Conservation (phyloP, 2,113 vertebrate species). For the Anser cygnoides region DNA sequence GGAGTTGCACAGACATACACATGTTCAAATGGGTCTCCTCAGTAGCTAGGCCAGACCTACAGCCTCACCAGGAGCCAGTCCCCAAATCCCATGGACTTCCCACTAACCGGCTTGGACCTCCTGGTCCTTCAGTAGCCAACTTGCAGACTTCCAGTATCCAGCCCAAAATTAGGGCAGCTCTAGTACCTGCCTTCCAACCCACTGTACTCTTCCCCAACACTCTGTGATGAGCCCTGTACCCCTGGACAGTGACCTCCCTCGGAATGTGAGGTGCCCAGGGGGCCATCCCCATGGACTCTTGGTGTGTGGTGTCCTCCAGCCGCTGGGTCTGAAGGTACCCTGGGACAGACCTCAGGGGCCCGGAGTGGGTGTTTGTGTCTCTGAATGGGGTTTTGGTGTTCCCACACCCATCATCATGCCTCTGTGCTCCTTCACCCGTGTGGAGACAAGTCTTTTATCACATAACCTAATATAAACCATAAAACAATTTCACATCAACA, state of each 20-base stretch:
- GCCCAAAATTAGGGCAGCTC: background rate
- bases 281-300: no score
- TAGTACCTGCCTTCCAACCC: background rate
- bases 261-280: background rate
- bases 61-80: background rate
- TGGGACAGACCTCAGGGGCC: background rate
- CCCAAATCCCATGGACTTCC: background rate
- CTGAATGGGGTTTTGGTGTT: background rate
- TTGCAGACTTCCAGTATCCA: background rate
- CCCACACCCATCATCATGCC: rapidly evolving
- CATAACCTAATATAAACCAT: background rate
- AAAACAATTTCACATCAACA: background rate
- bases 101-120: background rate
- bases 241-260: no score
- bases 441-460: background rate
- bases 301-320: rapidly evolving
- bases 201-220: background rate
- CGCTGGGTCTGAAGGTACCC: background rate
- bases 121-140: background rate
- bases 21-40: background rate
- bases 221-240: background rate
- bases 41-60: background rate
- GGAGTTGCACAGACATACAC: background rate
- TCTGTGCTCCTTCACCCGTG: background rate
- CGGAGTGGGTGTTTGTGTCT: rapidly evolving